phyloP scores from a whole-genome alignment of 2,888 invertebrate species.

The Acronicta leporina region DNA sequence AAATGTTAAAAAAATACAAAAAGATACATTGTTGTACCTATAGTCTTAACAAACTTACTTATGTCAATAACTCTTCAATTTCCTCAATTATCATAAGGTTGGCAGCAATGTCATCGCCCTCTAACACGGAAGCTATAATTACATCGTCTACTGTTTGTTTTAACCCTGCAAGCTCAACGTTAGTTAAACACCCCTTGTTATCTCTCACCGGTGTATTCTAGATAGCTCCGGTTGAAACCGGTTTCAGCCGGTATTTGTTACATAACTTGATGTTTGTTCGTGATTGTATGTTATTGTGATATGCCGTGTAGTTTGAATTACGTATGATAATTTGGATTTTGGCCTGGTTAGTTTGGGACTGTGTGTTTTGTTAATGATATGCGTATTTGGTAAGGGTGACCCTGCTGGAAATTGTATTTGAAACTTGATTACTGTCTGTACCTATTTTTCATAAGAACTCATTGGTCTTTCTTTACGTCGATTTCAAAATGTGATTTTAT shows the following conservation, averaged over 20 bases:
- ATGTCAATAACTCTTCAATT: not conserved
- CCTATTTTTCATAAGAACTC: too few species aligned
- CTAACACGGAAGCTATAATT: conserved; percentile 47
- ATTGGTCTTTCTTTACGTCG: too few species aligned
- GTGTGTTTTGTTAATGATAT: conserved; percentile 50
- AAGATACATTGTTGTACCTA: too few species aligned
- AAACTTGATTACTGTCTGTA: not conserved
- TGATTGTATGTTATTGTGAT: conserved; percentile 58
- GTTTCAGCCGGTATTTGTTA: conserved; percentile 51
- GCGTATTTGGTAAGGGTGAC: conserved; percentile 23
- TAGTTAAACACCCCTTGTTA: conserved; percentile 58
- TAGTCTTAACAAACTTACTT: too few species aligned
- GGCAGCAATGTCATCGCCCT: conserved; percentile 18
- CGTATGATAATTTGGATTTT: conserved; percentile 57
- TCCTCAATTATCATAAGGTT: not conserved
- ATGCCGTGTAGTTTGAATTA: conserved; percentile 57
- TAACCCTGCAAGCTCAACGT: conserved; percentile 49
- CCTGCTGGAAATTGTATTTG: conserved; percentile 11
- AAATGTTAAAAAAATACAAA: too few species aligned
- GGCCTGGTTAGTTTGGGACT: conserved; percentile 40
- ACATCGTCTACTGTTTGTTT: conserved; percentile 42
- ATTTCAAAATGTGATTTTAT: too few species aligned
- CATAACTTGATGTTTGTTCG: conserved; percentile 53
- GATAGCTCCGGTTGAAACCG: conserved; percentile 51
- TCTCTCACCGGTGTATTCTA: conserved; percentile 55